phyloP scores from a whole-genome alignment of 2,888 invertebrate species.

The Timandra comae region DNA sequence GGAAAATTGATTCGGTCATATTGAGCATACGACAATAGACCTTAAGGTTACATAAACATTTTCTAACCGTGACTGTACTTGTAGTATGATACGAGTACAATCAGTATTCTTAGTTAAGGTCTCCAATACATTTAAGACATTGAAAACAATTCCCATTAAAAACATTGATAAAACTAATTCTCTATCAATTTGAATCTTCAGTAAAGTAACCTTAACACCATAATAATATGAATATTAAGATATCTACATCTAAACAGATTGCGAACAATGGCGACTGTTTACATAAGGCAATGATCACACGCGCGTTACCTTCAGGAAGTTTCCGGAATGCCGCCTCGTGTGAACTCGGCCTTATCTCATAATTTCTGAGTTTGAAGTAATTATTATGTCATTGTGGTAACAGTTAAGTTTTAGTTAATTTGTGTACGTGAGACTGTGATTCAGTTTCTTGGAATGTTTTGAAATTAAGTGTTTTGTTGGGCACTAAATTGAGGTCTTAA shows the following conservation, averaged over 20 bases:
- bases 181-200: constrained; percentile 8
- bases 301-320: constrained; percentile 13
- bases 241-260: background rate
- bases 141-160: no score
- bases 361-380: constrained; percentile 14
- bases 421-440: constrained; percentile 10
- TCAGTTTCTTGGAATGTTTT: constrained; percentile 5
- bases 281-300: constrained; percentile 17
- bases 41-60: no score
- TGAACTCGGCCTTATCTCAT: constrained; percentile 9
- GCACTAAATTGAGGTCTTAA: no score
- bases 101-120: no score
- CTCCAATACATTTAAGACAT: no score
- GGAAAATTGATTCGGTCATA: no score
- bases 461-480: no score
- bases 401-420: constrained; percentile 5
- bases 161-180: no score
- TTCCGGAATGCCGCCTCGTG: constrained; percentile 25
- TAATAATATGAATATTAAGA: background rate
- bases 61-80: no score
- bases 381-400: constrained; percentile 14
- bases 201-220: constrained; percentile 9
- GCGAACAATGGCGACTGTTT: constrained; percentile 21
- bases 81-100: no score
- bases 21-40: no score